Conservation (phyloP, 2,888 invertebrate genomes). For the Homarus gammarus region DNA sequence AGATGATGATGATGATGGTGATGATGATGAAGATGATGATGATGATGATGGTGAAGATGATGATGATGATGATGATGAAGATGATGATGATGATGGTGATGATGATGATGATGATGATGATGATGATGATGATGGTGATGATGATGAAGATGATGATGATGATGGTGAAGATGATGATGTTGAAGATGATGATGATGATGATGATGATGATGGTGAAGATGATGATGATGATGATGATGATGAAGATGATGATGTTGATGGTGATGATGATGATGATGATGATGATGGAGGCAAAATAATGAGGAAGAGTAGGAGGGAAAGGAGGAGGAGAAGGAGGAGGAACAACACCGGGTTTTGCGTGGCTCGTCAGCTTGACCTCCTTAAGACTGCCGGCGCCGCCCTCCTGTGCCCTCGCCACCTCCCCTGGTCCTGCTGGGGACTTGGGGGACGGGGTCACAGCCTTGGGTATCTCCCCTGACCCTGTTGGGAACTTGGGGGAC, state of each 20-base stretch:
- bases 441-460: too few relatives aligned
- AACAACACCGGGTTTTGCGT: background rate
- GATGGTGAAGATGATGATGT: background rate
- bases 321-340: background rate
- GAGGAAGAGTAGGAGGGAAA: background rate
- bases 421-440: too few relatives aligned
- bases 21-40: background rate
- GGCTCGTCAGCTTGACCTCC: background rate
- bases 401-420: background rate
- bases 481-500: too few relatives aligned
- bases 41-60: constrained; percentile 1
- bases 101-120: background rate
- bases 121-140: constrained; percentile 2
- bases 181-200: constrained; percentile 1
- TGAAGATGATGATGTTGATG: background rate
- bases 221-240: background rate
- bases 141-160: background rate
- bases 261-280: background rate
- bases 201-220: background rate
- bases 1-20: background rate
- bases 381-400: background rate
- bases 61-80: background rate
- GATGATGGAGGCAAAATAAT: background rate
- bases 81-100: constrained; percentile 5
- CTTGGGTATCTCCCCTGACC: too few relatives aligned